Percentiles rank a stretch among this genome's conserved stretches.
Conservation (phyloP, 2,113 vertebrate species). For the Cryptotis parvus region DNA sequence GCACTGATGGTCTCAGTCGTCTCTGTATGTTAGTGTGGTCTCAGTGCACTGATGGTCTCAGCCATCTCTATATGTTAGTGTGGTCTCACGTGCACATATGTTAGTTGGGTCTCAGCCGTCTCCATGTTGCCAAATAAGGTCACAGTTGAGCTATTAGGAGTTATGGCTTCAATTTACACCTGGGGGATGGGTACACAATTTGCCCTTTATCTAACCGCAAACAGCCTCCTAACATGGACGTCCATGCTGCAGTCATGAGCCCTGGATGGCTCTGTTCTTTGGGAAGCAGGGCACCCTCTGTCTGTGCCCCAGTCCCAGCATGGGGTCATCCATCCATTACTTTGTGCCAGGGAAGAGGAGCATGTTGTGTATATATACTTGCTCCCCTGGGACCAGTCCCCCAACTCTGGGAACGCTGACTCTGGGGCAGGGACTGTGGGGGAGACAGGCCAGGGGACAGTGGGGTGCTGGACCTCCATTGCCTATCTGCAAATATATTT, state of each 20-base stretch:
- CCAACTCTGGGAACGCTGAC: not conserved
- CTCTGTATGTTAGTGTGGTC: too few species aligned
- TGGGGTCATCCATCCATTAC: not conserved
- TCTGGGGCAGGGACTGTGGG: not conserved
- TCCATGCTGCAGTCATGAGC: not conserved
- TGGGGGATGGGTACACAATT: too few species aligned
- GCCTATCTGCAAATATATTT: too few species aligned
- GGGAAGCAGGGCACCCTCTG: not conserved
- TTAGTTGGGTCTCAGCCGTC: too few species aligned
- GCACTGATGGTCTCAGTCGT: too few species aligned
- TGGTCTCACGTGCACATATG: not conserved
- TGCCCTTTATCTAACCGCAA: not conserved
- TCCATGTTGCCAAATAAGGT: constrained; percentile 5
- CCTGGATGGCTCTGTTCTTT: not conserved
- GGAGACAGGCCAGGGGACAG: not conserved
- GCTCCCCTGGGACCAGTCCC: not conserved
- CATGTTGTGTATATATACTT: not conserved
- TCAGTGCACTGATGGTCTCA: too few species aligned
- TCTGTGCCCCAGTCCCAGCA: not conserved
- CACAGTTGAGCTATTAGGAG: not conserved
- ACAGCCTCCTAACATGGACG: not conserved
- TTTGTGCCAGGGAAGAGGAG: too few species aligned
- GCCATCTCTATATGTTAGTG: too few species aligned
- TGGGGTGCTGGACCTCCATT: not conserved
- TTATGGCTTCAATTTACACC: not conserved